Evolutionary conservation across 2,113 vertebrate genomes (phyloP), one percentile per base, ranked within the genome.

Genomic region (Columba janthina): DNA sequence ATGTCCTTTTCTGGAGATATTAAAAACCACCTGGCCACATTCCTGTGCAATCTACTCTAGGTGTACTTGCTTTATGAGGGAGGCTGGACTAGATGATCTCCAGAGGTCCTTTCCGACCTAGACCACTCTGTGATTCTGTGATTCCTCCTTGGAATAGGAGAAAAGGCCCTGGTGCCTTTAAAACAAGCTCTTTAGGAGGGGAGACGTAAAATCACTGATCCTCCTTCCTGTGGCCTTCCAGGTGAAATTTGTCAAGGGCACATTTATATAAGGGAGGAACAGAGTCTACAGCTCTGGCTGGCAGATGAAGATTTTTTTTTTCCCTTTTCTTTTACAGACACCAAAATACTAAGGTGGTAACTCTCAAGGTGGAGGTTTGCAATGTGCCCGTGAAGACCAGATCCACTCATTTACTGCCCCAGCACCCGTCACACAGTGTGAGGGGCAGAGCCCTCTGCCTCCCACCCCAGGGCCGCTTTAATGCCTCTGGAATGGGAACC

Each of bases 381-480:
- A 31, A 36, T 40, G 18, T 0, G 1, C 12, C 70, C 4, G 0
- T 11, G 64, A 24, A 71, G 38, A 31, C 10, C 5, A 1, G 26
- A 66, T 31, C 32, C n/a, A 32, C 12, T 74, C 1, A 0, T 40
- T 65, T 81, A 40, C 57, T 53, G 36, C 28, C 42, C 2, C 1
- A 56, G 51, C 51, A 57, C 21, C 25, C 65, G 36, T 20, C 9
- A 31, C 50, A n/a, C 48, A 34, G 20, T 0, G 1, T 4, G 22
- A 51, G 66, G 1, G 2, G 61, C 34, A 15, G 62, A 66, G 44
- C 10, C 24, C 46, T 57, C 32, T 26, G 58, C 54, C 61, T 48
- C 40, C 53, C 3, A 0, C 26, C 25, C 72, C 2, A 2, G 25
- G 6, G 21, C 15, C 0, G 3, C 67, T 70, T 65, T 34, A 54